These are phyloP conservation scores for Dolichopus griseipennis DNA, from an alignment of 2,888 invertebrate genomes.

Conservation along the genomic window DNA sequence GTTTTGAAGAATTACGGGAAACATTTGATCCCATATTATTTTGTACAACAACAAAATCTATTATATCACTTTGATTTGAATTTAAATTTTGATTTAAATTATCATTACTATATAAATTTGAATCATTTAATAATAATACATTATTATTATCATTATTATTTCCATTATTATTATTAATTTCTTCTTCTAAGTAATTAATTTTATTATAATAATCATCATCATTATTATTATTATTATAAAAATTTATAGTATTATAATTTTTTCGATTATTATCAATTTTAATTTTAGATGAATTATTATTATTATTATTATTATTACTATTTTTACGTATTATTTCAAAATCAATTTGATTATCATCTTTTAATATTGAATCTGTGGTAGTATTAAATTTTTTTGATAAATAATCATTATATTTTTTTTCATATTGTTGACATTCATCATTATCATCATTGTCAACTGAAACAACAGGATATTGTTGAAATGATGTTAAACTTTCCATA, in stretches of 20 bases:
- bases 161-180: neutral
- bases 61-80: slow-evolving; percentile 2
- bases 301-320: neutral
- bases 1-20: slow-evolving; percentile 57
- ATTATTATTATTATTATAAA: neutral
- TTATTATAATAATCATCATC: neutral
- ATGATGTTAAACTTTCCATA: neutral
- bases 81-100: neutral
- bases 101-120: neutral
- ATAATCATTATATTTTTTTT: neutral
- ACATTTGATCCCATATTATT: slow-evolving; percentile 66
- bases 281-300: neutral
- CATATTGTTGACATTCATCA: neutral
- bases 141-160: neutral
- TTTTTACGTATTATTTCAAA: neutral
- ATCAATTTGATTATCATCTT: slow-evolving; percentile 4
- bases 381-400: neutral
- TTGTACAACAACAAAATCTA: slow-evolving; percentile 16
- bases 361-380: slow-evolving; percentile 6
- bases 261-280: neutral
- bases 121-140: neutral
- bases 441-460: neutral
- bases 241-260: neutral
- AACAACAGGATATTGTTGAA: slow-evolving; percentile 5
- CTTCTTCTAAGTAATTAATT: neutral